phyloP scores from a whole-genome alignment of 2,797 vertebrate species.

The Chrosomus eos region DNA sequence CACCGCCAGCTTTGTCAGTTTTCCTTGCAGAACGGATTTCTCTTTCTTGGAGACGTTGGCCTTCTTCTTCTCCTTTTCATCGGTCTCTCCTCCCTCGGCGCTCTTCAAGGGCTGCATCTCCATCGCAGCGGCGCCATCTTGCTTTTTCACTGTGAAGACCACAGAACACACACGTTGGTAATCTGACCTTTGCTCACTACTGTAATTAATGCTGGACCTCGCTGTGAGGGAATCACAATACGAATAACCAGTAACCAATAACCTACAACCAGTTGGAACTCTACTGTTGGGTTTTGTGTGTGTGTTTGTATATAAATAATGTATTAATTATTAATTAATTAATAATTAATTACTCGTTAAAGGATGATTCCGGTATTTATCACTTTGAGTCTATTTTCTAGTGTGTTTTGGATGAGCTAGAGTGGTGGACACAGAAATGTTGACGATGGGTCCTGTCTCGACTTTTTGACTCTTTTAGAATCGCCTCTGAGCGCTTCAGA shows the following conservation, averaged over 20 bases:
- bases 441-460: too few species aligned
- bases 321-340: too few species aligned
- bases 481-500: too few species aligned
- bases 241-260: too few species aligned
- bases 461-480: too few species aligned
- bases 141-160: constrained; percentile 91
- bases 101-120: constrained; percentile 99
- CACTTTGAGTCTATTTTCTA: too few species aligned
- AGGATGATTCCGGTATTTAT: too few species aligned
- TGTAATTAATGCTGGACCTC: constrained; percentile 7
- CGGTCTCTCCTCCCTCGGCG: constrained; percentile 91
- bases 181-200: not conserved
- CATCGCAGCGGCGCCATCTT: constrained; percentile 97
- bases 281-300: not conserved
- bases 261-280: not conserved
- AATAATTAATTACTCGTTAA: too few species aligned
- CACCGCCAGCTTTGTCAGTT: constrained; percentile 97
- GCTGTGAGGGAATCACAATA: not conserved
- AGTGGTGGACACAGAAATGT: too few species aligned
- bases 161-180: constrained; percentile 49
- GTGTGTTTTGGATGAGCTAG: too few species aligned
- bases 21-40: constrained; percentile 97
- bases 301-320: not conserved
- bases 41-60: constrained; percentile 92
- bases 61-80: constrained; percentile 95